These are phyloP conservation scores for Triplophysa rosa DNA, from an alignment of 2,113 vertebrate species.

Conservation along the genomic window DNA sequence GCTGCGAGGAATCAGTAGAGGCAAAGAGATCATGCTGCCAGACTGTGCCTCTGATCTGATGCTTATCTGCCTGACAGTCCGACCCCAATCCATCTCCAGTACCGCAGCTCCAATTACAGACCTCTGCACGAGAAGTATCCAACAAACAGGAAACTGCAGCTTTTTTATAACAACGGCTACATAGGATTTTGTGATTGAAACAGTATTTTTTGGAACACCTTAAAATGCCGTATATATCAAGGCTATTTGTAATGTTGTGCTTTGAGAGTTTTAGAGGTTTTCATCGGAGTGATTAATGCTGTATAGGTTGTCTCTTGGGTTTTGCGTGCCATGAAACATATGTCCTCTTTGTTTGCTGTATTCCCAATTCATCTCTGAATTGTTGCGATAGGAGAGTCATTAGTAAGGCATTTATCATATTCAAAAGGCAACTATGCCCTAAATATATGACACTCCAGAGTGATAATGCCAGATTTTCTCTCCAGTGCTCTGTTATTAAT, in stretches of 20 bases:
- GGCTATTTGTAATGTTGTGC: constrained; percentile 10
- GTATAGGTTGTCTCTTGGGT: constrained; percentile 35
- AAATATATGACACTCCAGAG: constrained; percentile 33
- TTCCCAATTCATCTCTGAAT: constrained; percentile 40
- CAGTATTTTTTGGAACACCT: background rate
- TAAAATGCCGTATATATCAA: background rate
- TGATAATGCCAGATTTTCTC: constrained; percentile 36
- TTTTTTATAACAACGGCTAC: background rate
- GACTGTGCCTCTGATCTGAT: constrained; percentile 54
- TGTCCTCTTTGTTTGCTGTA: constrained; percentile 44
- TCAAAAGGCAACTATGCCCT: constrained; percentile 43
- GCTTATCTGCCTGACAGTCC: constrained; percentile 59
- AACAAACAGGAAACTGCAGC: background rate
- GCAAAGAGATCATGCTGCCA: constrained; percentile 57
- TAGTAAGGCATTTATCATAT: constrained; percentile 49
- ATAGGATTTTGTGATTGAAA: background rate
- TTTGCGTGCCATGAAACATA: constrained; percentile 38
- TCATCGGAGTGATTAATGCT: constrained; percentile 37
- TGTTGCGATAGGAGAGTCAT: constrained; percentile 45
- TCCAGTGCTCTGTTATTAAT: constrained; percentile 19
- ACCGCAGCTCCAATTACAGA: constrained; percentile 43
- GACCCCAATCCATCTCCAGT: constrained; percentile 39
- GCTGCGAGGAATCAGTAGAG: constrained; percentile 59
- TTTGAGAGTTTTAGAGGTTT: constrained; percentile 21
- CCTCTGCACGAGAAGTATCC: background rate